phyloP scores from a whole-genome alignment of 2,888 invertebrate genomes.

The Eugnorisma glareosa region DNA sequence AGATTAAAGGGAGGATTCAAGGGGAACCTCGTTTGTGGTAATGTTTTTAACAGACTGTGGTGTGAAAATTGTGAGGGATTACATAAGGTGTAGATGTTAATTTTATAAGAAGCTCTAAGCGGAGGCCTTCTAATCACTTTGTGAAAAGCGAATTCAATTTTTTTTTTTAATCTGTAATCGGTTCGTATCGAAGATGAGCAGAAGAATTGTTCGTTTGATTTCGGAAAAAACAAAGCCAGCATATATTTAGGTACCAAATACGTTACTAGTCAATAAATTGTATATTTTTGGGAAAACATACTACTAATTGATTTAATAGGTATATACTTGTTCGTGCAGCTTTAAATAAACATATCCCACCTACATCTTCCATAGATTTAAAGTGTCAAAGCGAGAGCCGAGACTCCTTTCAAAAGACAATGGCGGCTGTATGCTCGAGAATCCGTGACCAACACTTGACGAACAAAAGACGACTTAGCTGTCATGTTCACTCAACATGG shows the following conservation, averaged over 20 bases:
- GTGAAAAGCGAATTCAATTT: background rate
- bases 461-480: constrained; percentile 70
- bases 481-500: constrained; percentile 42
- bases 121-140: background rate
- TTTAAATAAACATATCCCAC: background rate
- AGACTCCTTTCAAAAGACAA: constrained; percentile 70
- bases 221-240: background rate
- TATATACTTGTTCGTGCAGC: background rate
- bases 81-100: background rate
- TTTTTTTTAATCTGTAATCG: background rate
- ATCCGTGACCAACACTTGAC: constrained; percentile 60
- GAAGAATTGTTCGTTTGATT: background rate
- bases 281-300: background rate
- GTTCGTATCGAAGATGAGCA: background rate
- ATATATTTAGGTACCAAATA: background rate
- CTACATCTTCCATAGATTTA: constrained; percentile 9
- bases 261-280: background rate
- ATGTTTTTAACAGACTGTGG: constrained; percentile 6
- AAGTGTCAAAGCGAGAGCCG: constrained; percentile 62
- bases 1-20: constrained; percentile 25
- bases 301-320: background rate
- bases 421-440: constrained; percentile 66
- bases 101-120: background rate
- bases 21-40: constrained; percentile 14
- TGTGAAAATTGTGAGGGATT: background rate